Base-by-base conservation (phyloP, 2,113 vertebrate genomes). In the Ammodytes marinus region DNA sequence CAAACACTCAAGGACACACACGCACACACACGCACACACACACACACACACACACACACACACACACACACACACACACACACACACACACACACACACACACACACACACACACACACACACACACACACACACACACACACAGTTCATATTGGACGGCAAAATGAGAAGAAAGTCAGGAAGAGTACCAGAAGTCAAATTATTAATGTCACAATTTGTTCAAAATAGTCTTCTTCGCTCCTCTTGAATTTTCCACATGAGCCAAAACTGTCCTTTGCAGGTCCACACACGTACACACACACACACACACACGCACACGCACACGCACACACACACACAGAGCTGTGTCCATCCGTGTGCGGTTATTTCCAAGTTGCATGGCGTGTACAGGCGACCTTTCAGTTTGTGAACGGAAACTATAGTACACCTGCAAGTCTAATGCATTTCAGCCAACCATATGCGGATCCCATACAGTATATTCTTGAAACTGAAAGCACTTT, bases 401-500 rank as follows among this genome's bases (percentile, higher is more conserved):
- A 86, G 90, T 86, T 81, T 90, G 83, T 86, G 88, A 91, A 89
- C 77, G 70, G 83, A 78, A 88, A 79, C 78, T 49, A 27, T 27
- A 74, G 85, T 84, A 72, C 84, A 84, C 84, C 88, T 89, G 87
- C 85, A 82, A 86, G 83, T 79, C 67, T 73, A 88, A 93, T 89
- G 88, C 88, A 76, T 89, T 88, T 89, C 89, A 82, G 77, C 73
- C 86, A 87, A 88, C 75, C 57, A 43, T 45, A 39, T 55, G 70
- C 10, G 73, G 69, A 86, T 64, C 75, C 73, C 84, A 27, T 27
- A 27, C 27, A 27, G 27, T 27, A 27, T 74, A 57, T 84, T 83
- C 84, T 89, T 85, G 66, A 83, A 79, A 90, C 88, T 86, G 80
- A 91, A 86, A 91, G 91, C 93, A 92, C 94, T 93, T 90, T 85